Conservation (phyloP, 2,113 vertebrate genomes). For the Naja naja region DNA sequence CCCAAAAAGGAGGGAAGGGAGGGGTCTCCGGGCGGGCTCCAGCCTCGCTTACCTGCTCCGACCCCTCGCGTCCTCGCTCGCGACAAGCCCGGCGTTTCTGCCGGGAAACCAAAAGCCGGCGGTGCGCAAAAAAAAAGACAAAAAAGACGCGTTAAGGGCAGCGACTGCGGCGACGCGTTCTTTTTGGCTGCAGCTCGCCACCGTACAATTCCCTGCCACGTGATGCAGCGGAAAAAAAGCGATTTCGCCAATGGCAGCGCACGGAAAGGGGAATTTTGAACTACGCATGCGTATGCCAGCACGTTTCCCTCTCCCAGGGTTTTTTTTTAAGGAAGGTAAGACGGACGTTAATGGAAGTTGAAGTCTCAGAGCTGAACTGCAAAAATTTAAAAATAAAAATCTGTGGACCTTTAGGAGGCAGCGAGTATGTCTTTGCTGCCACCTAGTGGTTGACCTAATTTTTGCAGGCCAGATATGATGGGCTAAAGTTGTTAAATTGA, state of each 20-base stretch:
- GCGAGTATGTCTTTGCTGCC: neutral
- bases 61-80: neutral
- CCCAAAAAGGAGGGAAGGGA: neutral
- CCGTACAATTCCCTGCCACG: neutral
- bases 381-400: neutral
- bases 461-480: neutral
- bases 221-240: rapidly evolving
- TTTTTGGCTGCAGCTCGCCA: neutral
- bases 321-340: neutral
- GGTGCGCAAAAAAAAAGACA: neutral
- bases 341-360: neutral
- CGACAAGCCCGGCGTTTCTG: neutral
- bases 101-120: neutral
- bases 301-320: too few relatives aligned
- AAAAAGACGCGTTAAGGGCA: rapidly evolving
- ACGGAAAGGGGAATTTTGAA: neutral
- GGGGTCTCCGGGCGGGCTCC: neutral
- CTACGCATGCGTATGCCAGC: neutral
- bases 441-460: neutral
- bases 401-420: neutral
- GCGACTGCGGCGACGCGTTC: rapidly evolving
- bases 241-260: rapidly evolving
- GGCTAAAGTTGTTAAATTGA: neutral
- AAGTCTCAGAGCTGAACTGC: neutral
- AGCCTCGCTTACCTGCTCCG: neutral